A percentile compares a stretch with the other conserved stretches of the same genome.
These are phyloP conservation scores for Steinernema hermaphroditum DNA, from an alignment of 2,888 invertebrate genomes.

Conservation along the genomic window DNA sequence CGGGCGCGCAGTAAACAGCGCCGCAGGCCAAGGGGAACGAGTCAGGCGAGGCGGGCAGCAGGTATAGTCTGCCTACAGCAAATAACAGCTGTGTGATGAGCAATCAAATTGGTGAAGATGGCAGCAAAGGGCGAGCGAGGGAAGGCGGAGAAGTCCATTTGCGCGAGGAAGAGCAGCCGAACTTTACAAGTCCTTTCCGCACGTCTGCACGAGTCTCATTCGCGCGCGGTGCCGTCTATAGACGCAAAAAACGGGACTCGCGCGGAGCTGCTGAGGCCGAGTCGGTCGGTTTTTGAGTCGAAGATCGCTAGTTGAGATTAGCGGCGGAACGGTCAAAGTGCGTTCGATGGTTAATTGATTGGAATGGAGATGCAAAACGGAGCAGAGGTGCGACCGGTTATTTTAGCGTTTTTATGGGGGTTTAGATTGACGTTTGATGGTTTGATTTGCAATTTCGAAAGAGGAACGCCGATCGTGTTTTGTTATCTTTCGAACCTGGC, in stretches of 20 bases:
- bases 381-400: too few species aligned
- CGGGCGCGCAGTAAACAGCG: conserved; percentile 15
- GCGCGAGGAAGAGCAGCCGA: neutral
- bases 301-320: conserved; percentile 20
- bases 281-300: neutral
- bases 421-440: neutral
- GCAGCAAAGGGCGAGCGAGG: neutral
- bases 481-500: neutral
- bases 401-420: neutral
- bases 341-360: conserved; percentile 7
- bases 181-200: neutral
- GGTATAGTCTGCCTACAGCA: neutral
- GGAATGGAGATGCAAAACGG: conserved; percentile 2
- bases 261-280: too few species aligned
- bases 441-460: neutral
- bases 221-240: too few species aligned
- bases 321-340: conserved; percentile 9
- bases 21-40: neutral
- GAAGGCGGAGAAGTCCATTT: neutral
- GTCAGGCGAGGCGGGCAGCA: neutral
- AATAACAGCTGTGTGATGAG: conserved; percentile 22
- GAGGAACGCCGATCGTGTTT: neutral
- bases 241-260: too few species aligned
- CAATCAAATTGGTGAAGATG: neutral
- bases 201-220: neutral